Evolutionary conservation across 1,140 invertebrate species (phyloP).

Genomic region (Heterodera carotae): DNA sequence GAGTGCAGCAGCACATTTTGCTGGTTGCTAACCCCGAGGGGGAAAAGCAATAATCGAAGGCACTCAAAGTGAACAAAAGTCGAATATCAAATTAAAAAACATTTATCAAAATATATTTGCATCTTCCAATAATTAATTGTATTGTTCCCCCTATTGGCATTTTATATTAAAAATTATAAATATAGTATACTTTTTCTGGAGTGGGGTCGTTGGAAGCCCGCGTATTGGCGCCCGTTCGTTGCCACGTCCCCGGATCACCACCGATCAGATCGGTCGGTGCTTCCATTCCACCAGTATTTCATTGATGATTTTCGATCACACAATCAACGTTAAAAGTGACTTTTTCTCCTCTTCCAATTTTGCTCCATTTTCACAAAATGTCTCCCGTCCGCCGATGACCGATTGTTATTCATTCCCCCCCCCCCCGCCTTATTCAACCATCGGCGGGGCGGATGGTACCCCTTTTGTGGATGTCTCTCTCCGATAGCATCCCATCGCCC

Average conservation of each 20-base stretch:
- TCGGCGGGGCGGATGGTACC: neutral
- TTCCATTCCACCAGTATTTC: too few relatives aligned
- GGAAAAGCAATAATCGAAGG: neutral
- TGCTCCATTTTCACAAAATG: neutral
- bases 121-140: too few relatives aligned
- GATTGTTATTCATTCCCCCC: neutral
- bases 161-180: too few relatives aligned
- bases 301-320: too few relatives aligned
- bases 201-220: too few relatives aligned
- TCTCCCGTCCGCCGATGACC: slow-evolving; percentile 4
- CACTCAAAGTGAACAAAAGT: neutral
- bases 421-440: neutral
- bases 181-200: too few relatives aligned
- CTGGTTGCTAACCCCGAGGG: neutral
- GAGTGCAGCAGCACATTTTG: neutral
- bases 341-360: neutral
- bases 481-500: neutral
- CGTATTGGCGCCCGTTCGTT: too few relatives aligned
- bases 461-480: neutral
- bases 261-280: too few relatives aligned
- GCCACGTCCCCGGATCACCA: too few relatives aligned
- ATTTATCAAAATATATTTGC: too few relatives aligned
- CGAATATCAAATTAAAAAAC: neutral
- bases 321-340: slow-evolving; percentile 31
- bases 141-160: too few relatives aligned